These are phyloP conservation scores for Semicossyphus pulcher DNA, from an alignment of 2,113 vertebrate genomes.

Conservation along the genomic window DNA sequence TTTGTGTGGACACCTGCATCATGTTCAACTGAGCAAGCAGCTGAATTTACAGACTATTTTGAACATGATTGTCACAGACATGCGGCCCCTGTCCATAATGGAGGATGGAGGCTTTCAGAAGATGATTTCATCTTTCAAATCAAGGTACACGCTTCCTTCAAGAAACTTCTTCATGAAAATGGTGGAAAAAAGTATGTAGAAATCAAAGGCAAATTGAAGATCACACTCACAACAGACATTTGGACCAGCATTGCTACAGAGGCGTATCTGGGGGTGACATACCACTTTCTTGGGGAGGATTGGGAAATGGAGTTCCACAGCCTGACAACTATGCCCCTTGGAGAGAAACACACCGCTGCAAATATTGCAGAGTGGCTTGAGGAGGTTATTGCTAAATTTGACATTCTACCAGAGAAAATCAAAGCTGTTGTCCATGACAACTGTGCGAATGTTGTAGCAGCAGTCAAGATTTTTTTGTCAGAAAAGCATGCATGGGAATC, in stretches of 20 bases:
- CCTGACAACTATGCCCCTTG: conserved; percentile 40
- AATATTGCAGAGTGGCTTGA: conserved; percentile 39
- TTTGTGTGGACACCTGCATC: too few species aligned
- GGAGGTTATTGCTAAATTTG: conserved; percentile 18
- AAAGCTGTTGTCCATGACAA: conserved; percentile 43
- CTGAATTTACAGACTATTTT: not conserved
- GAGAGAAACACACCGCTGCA: conserved; percentile 38
- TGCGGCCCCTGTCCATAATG: not conserved
- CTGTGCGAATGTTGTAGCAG: conserved; percentile 33
- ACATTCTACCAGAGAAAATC: conserved; percentile 47
- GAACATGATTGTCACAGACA: not conserved
- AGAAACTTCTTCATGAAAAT: conserved; percentile 13
- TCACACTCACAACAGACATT: not conserved
- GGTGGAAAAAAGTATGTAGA: not conserved
- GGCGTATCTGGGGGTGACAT: conserved; percentile 20
- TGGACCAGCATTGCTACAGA: conserved; percentile 16
- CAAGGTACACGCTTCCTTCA: conserved; percentile 21
- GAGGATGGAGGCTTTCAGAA: conserved; percentile 41
- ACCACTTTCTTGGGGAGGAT: conserved; percentile 29
- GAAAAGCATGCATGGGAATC: conserved; percentile 27
- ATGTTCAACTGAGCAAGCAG: not conserved
- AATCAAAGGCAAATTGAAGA: not conserved
- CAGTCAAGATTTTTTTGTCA: not conserved
- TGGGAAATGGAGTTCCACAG: conserved; percentile 39
- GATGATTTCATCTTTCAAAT: conserved; percentile 31